Evolutionary conservation across 2,113 vertebrate genomes (phyloP), one percentile per base, ranked within the genome.

Genomic region (Picathartes gymnocephalus): DNA sequence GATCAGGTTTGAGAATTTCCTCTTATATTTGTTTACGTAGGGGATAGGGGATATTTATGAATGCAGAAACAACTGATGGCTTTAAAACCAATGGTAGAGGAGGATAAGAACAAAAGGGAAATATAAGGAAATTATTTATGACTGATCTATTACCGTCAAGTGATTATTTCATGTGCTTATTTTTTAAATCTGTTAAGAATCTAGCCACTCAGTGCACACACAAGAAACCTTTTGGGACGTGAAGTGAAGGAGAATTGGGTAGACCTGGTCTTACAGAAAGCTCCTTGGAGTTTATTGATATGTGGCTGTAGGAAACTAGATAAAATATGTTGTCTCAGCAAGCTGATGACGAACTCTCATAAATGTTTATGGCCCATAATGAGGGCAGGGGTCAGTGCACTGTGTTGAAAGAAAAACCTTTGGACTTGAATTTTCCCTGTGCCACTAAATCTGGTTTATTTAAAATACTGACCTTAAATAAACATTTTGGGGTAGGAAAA

Each of bases 241-340:
- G 33, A 10, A 6, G 4, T 84, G 71, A 77, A 76, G 56, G 57
- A 87, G 58, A 60, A 70, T 27, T 64, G 83, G 44, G 58, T 83
- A 47, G 64, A 66, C 78, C 56, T 7, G 4, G 30, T 35, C 21
- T 72, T 50, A 20, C 0, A 37, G 42, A 28, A 70, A 25, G 25
- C 54, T 86, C n/a, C 72, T 44, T 61, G 45, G 72, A 54, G 72
- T 12, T 83, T 73, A 72, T 54, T 80, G 62, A 39, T 82, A 27
- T 5, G 11, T 45, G 50, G 73, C 64, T 81, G 35, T 89, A 62
- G 64, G 44, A 84, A 93, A 22, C 8, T 5, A 83, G 87, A 93
- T 96, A 97, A 92, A 93, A 90, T 44, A n/a, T 66, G 81, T 93
- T 85, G 68, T 51, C 76, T 96, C 91, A 96, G 96, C 87, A 90